Evolutionary conservation across 2,888 invertebrate genomes (phyloP).

Genomic region (Timandra comae): DNA sequence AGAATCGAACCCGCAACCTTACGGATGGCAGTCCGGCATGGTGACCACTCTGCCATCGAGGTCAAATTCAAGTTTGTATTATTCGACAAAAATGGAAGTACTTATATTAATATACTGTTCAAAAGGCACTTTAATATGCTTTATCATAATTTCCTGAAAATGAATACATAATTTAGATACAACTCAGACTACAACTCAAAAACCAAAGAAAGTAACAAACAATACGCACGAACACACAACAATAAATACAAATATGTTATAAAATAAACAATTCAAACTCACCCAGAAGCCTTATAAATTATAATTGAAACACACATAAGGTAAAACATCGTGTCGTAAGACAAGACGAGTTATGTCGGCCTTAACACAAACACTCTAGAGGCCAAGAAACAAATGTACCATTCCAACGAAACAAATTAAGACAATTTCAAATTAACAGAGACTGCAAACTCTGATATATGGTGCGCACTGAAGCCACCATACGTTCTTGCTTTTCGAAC

Average conservation of each 20-base stretch:
- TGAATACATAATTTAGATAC: no score
- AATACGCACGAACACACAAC: neutral
- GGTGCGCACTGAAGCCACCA: conserved; percentile 29
- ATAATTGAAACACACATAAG: conserved; percentile 31
- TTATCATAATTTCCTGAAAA: no score
- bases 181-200: no score
- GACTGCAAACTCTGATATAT: conserved; percentile 60
- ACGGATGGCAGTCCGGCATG: no score
- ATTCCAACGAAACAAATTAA: conserved; percentile 63
- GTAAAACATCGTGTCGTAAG: conserved; percentile 19
- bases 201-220: no score
- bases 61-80: no score
- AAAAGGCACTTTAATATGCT: no score
- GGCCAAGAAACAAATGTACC: conserved; percentile 54
- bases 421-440: conserved; percentile 68
- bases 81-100: no score
- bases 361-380: conserved; percentile 37
- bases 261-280: no score
- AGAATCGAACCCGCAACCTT: no score
- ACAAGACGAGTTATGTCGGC: conserved; percentile 31
- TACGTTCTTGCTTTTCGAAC: conserved; percentile 42
- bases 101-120: no score
- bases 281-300: conserved; percentile 18
- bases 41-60: no score
- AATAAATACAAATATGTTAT: neutral